Evolutionary conservation across 1,140 invertebrate genomes (phyloP).

Genomic region (Phenacoccus solenopsis): DNA sequence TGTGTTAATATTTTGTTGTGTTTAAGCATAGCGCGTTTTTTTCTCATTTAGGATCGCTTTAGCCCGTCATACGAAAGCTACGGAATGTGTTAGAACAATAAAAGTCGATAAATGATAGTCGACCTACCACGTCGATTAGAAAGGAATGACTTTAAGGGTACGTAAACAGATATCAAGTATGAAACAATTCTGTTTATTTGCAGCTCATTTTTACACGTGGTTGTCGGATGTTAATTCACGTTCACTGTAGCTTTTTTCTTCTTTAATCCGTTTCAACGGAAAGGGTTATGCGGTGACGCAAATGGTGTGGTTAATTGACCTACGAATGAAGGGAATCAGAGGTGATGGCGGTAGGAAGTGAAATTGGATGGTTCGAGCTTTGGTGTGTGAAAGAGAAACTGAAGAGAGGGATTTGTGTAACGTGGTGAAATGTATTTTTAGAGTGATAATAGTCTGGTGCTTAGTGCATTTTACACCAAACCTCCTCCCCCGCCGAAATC

Average conservation of each 20-base stretch:
- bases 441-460: too few relatives aligned
- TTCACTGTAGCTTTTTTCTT: not conserved
- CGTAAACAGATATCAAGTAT: not conserved
- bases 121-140: not conserved
- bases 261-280: too few relatives aligned
- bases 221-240: not conserved
- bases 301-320: too few relatives aligned
- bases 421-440: too few relatives aligned
- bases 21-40: slow-evolving; percentile 1
- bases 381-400: too few relatives aligned
- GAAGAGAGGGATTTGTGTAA: too few relatives aligned
- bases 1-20: not conserved
- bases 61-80: slow-evolving; percentile 1
- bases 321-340: too few relatives aligned
- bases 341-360: too few relatives aligned
- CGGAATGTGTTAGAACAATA: not conserved
- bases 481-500: too few relatives aligned
- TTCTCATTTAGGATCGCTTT: not conserved
- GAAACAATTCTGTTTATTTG: not conserved
- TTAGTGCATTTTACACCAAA: too few relatives aligned
- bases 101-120: not conserved
- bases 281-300: too few relatives aligned
- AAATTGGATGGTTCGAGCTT: too few relatives aligned
- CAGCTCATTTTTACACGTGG: not conserved
- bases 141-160: not conserved